Percentiles rank a stretch among this genome's conserved stretches.
These are phyloP conservation scores for Hoplostethus mediterraneus DNA, from an alignment of 2,797 vertebrate species.

Conservation along the genomic window DNA sequence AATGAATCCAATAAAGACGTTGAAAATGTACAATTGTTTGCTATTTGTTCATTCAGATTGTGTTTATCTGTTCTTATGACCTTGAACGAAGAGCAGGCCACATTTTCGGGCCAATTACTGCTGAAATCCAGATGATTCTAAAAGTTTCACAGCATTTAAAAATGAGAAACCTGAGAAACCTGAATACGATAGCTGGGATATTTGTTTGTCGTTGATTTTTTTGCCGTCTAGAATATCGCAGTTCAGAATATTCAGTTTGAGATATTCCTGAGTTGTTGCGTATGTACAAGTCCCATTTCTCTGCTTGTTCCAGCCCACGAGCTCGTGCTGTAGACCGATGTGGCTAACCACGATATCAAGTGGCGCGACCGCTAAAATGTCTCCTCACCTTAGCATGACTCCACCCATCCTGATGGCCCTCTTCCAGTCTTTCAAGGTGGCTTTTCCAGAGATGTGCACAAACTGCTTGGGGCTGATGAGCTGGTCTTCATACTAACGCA, in stretches of 20 bases:
- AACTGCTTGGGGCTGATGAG: conserved; percentile 99
- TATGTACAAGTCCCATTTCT: conserved; percentile 8
- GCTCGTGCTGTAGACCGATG: neutral
- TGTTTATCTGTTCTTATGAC: too few species aligned
- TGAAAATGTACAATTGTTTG: too few species aligned
- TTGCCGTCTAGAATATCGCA: neutral
- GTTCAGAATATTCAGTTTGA: neutral
- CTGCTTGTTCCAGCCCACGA: neutral
- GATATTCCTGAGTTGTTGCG: too few species aligned
- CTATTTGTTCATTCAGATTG: too few species aligned
- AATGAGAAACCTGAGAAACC: too few species aligned
- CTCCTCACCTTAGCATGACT: conserved; percentile 95
- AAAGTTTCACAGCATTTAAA: too few species aligned
- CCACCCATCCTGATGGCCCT: conserved; percentile 97
- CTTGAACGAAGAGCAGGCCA: too few species aligned
- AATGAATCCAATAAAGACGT: too few species aligned
- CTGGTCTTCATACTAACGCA: conserved; percentile 93
- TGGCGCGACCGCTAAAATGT: neutral
- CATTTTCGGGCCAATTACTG: too few species aligned
- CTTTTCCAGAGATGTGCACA: conserved; percentile 98
- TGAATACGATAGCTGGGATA: too few species aligned
- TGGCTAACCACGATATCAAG: neutral
- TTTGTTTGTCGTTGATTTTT: too few species aligned
- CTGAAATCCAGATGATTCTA: too few species aligned
- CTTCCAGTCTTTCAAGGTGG: conserved; percentile 99